These are phyloP conservation scores for Cepaea hortensis DNA, from an alignment of 2,888 invertebrate species.

Conservation along the genomic window DNA sequence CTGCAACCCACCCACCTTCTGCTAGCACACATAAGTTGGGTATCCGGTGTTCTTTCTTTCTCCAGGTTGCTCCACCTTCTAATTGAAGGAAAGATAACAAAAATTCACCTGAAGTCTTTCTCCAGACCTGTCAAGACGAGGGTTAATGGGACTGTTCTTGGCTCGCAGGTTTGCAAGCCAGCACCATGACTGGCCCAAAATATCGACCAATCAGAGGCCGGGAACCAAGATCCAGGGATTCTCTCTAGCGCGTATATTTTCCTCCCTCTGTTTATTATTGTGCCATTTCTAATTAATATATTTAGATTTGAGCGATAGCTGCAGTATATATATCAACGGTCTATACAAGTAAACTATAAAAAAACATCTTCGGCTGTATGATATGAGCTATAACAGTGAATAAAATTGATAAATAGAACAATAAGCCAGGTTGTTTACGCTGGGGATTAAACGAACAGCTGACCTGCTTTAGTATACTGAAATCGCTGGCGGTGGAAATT, in stretches of 20 bases:
- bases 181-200: slow-evolving; percentile 27
- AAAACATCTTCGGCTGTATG: no score
- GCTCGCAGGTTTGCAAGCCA: neutral
- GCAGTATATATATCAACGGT: no score
- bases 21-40: no score
- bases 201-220: slow-evolving; percentile 33
- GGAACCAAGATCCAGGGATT: neutral
- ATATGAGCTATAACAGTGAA: no score
- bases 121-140: neutral
- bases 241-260: neutral
- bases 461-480: slow-evolving; percentile 18
- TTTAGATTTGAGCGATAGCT: no score
- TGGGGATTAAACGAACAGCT: slow-evolving; percentile 48
- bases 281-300: no score
- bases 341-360: no score
- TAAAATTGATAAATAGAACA: no score
- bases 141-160: neutral
- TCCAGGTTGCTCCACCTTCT: neutral
- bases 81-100: neutral
- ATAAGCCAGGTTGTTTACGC: neutral
- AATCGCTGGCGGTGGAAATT: slow-evolving; percentile 26
- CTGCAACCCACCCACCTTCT: no score
- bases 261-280: neutral
- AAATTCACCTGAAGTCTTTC: neutral
- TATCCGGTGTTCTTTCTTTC: no score